phyloP scores from a whole-genome alignment of 2,888 invertebrate genomes.

The Idaea aversata region DNA sequence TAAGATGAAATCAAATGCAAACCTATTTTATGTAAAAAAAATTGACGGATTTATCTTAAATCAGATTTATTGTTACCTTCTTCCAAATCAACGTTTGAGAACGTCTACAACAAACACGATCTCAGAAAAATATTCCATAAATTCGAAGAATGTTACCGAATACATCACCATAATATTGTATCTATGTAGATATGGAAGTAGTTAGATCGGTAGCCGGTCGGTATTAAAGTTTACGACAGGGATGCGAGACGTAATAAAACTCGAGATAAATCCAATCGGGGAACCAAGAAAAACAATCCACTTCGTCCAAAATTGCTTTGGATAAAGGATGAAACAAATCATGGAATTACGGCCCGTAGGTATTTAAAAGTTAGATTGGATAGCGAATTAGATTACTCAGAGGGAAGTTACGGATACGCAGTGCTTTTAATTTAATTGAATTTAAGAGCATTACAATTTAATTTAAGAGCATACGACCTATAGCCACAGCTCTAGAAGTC shows the following conservation, averaged over 20 bases:
- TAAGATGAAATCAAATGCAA: too few species aligned
- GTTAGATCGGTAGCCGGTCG: conserved; percentile 60
- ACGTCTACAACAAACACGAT: not conserved
- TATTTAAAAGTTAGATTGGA: conserved; percentile 33
- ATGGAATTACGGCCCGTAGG: conserved; percentile 38
- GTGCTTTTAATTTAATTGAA: not conserved
- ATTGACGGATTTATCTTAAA: too few species aligned
- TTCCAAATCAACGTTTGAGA: not conserved
- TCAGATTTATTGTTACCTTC: not conserved
- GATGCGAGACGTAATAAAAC: conserved; percentile 75
- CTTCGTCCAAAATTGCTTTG: conserved; percentile 59
- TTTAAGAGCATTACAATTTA: too few species aligned
- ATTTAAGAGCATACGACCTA: not conserved
- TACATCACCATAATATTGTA: conserved; percentile 29
- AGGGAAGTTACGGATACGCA: conserved; percentile 5
- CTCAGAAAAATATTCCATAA: conserved; percentile 26
- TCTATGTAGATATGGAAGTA: conserved; percentile 15
- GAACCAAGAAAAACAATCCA: conserved; percentile 74
- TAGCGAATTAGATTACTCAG: conserved; percentile 12
- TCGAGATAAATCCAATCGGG: conserved; percentile 76
- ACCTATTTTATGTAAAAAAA: too few species aligned
- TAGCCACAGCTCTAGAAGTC: too few species aligned
- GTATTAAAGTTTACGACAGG: conserved; percentile 76
- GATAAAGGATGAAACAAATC: conserved; percentile 40
- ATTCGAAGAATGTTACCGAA: conserved; percentile 34